Conservation (phyloP, 2,797 vertebrate genomes). For the Liparis tanakae region DNA sequence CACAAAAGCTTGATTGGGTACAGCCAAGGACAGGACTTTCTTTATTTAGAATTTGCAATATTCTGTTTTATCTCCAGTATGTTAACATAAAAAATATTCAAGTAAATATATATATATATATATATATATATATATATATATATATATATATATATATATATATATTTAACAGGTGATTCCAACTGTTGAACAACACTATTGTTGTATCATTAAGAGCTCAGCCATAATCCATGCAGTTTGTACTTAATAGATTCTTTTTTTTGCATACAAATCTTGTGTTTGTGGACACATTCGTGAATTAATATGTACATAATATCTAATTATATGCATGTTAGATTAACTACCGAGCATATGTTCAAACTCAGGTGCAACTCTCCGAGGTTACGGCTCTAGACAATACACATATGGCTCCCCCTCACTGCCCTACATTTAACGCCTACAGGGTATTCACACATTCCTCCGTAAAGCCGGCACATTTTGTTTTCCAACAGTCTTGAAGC, state of each 20-base stretch:
- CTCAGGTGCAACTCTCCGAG: conserved; percentile 33
- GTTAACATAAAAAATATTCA: neutral
- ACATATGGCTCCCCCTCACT: conserved; percentile 37
- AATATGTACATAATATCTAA: conserved; percentile 38
- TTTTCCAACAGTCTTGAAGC: conserved; percentile 46
- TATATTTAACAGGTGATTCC: neutral
- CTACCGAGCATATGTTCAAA: conserved; percentile 46
- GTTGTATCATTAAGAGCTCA: neutral
- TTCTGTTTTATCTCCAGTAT: neutral
- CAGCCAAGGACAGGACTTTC: neutral
- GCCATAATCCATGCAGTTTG: neutral
- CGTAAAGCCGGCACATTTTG: conserved; percentile 45
- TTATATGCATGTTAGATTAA: conserved; percentile 33
- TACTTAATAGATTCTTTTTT: conserved; percentile 12
- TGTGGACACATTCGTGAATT: conserved; percentile 6
- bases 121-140: no score
- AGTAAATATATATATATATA: neutral
- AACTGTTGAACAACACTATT: neutral
- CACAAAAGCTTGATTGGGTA: neutral
- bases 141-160: no score
- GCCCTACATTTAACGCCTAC: conserved; percentile 60
- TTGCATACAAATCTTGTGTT: conserved; percentile 6
- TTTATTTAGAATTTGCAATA: neutral
- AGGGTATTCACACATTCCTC: conserved; percentile 53
- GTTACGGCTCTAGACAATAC: conserved; percentile 41